Conservation (phyloP, 2,888 invertebrate genomes). For the Nemurella pictetii region DNA sequence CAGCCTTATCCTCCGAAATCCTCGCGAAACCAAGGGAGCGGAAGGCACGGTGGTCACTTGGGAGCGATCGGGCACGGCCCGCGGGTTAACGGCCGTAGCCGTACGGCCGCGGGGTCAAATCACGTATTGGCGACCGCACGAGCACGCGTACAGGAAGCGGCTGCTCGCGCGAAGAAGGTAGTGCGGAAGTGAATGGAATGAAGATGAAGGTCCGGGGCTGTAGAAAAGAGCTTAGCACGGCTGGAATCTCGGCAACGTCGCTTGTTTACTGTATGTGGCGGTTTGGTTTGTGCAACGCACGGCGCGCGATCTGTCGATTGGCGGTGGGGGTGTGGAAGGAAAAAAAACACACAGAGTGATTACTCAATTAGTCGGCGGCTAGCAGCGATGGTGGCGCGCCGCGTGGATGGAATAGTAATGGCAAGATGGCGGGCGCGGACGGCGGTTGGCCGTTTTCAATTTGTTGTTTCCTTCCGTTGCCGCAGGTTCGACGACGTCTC, state of each 20-base stretch:
- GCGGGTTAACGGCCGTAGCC: background rate
- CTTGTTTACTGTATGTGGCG: background rate
- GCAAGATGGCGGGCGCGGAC: background rate
- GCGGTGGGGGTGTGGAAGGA: too few relatives aligned
- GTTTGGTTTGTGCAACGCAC: background rate
- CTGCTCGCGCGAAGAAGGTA: background rate
- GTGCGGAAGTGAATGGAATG: background rate
- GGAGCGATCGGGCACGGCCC: background rate
- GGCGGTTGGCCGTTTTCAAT: background rate
- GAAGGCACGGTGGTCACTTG: background rate
- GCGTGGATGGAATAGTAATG: background rate
- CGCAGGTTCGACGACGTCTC: background rate
- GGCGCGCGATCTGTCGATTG: background rate
- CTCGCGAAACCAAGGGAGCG: background rate
- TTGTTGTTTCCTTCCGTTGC: background rate
- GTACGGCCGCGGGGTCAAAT: background rate
- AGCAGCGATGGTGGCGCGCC: background rate
- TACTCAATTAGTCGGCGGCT: background rate
- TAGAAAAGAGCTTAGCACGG: background rate
- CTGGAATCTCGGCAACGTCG: background rate
- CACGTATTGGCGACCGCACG: background rate
- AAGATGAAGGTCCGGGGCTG: background rate
- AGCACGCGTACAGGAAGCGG: background rate
- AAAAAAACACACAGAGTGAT: background rate
- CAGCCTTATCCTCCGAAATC: background rate